These are phyloP conservation scores for Platorchestia sp. DNA, from an alignment of 1,140 invertebrate species.

Conservation along the genomic window DNA sequence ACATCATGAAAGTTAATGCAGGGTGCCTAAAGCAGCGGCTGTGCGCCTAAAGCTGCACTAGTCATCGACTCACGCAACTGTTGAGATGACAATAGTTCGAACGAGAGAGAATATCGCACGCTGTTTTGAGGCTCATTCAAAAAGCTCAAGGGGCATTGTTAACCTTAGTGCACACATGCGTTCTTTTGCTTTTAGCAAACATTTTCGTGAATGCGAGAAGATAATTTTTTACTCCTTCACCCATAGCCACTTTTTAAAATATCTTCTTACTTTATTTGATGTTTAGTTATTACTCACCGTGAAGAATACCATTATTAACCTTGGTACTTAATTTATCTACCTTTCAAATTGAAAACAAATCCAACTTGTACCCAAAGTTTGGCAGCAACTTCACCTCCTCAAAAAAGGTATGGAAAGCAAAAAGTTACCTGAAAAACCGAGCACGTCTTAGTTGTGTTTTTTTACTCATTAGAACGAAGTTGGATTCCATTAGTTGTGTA, in stretches of 20 bases:
- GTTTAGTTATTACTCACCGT: too few species aligned
- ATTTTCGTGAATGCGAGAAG: too few species aligned
- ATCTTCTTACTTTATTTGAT: too few species aligned
- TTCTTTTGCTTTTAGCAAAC: too few species aligned
- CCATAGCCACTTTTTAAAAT: too few species aligned
- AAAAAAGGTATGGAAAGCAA: background rate
- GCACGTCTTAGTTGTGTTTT: background rate
- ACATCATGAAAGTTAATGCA: slow-evolving; percentile 1
- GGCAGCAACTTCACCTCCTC: background rate
- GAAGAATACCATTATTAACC: too few species aligned
- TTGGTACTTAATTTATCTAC: too few species aligned
- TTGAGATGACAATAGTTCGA: background rate
- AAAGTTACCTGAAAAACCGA: background rate
- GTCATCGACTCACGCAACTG: background rate
- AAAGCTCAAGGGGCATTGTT: too few species aligned
- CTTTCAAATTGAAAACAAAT: background rate
- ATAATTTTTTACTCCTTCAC: too few species aligned
- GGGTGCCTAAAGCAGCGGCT: too few species aligned
- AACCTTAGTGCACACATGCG: too few species aligned
- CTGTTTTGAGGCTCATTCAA: background rate
- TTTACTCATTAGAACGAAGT: background rate
- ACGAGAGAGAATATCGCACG: background rate
- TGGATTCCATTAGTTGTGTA: background rate
- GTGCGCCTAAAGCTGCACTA: background rate
- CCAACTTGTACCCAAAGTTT: background rate